Conservation (phyloP, 2,888 invertebrate species). For the Limenitis camilla region DNA sequence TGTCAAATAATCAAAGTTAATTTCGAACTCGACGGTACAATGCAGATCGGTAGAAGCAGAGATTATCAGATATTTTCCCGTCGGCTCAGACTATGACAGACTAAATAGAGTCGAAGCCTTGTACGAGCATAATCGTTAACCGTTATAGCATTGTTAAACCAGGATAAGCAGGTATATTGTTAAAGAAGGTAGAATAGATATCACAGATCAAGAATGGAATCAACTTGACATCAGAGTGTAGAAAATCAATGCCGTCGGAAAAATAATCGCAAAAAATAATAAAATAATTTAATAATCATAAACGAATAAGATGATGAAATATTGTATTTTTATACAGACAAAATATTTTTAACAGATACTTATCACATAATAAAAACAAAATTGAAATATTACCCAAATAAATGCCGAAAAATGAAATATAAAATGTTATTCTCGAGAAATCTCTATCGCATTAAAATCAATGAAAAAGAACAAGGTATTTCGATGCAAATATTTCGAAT, state of each 20-base stretch:
- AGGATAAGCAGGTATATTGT: conserved; percentile 17
- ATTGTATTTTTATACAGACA: background rate
- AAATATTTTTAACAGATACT: conserved; percentile 11
- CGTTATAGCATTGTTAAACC: conserved; percentile 27
- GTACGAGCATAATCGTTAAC: conserved; percentile 39
- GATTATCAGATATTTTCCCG: conserved; percentile 35
- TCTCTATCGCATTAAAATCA: conserved; percentile 42
- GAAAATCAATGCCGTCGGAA: conserved; percentile 2
- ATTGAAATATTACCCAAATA: conserved; percentile 13
- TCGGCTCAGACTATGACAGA: conserved; percentile 34
- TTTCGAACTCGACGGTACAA: conserved; percentile 40
- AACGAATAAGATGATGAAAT: background rate
- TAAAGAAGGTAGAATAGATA: too few species aligned
- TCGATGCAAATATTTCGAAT: conserved; percentile 51
- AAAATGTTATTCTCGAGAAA: conserved; percentile 41
- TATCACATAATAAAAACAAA: conserved; percentile 17
- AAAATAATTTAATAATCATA: conserved; percentile 3
- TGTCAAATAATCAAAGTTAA: conserved; percentile 33
- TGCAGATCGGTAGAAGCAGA: conserved; percentile 37
- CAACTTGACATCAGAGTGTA: background rate
- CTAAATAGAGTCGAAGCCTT: conserved; percentile 37
- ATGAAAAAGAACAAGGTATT: conserved; percentile 49
- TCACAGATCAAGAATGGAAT: too few species aligned
- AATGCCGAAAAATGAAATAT: conserved; percentile 18
- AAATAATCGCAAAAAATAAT: background rate